Conservation (phyloP, 2,888 invertebrate genomes). For the Craniophora ligustri region DNA sequence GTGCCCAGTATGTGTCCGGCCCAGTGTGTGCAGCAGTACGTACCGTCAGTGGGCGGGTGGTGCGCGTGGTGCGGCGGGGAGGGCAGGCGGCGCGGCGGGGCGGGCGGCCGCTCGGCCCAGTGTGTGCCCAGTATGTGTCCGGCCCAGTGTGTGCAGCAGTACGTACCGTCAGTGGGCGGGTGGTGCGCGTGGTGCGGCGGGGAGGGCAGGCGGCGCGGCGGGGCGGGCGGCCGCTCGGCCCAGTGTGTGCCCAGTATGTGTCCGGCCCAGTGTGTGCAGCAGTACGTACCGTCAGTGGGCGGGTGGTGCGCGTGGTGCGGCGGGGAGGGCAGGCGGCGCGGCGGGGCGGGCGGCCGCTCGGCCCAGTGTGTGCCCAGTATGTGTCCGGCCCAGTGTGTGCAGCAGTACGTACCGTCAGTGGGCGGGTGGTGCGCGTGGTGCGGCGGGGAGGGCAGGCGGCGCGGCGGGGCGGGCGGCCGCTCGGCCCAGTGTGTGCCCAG, state of each 20-base stretch:
- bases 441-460: background rate
- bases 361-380: no score
- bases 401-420: conserved; percentile 11
- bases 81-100: conserved; percentile 60
- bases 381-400: no score
- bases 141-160: no score
- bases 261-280: no score
- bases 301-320: background rate
- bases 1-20: no score
- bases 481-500: conserved; percentile 1
- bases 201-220: conserved; percentile 60
- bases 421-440: conserved; percentile 2
- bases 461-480: background rate
- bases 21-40: no score
- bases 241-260: background rate
- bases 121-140: no score
- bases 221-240: conserved; percentile 63
- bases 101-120: conserved; percentile 64
- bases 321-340: background rate
- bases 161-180: background rate
- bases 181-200: background rate
- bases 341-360: background rate
- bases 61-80: conserved; percentile 23
- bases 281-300: no score
- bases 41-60: conserved; percentile 13